Evolutionary conservation across 2,888 invertebrate genomes (phyloP).

Genomic region (Folsomia candida): DNA sequence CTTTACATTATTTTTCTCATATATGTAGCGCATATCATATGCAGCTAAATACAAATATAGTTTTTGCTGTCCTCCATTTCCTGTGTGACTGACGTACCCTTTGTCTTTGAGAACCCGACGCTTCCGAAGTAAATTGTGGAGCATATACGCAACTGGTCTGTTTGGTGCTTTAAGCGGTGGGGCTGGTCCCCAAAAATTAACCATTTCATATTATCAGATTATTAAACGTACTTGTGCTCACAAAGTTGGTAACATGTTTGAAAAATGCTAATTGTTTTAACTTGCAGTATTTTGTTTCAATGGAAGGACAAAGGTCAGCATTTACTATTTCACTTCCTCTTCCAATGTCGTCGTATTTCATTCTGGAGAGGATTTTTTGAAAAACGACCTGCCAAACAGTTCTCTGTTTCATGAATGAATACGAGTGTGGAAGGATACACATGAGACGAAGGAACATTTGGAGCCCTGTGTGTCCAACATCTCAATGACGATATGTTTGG

Average conservation of each 20-base stretch:
- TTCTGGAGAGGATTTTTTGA: not conserved
- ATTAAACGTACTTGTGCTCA: not conserved
- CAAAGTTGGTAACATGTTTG: not conserved
- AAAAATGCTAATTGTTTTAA: slow-evolving; percentile 11
- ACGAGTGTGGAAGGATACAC: not conserved
- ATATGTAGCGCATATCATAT: not conserved
- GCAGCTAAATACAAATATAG: not conserved
- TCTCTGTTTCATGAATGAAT: slow-evolving; percentile 5
- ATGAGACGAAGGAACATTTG: too few species aligned
- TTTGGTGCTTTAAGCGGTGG: not conserved
- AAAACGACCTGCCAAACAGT: slow-evolving; percentile 15
- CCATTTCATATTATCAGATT: not conserved
- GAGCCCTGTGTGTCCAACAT: too few species aligned
- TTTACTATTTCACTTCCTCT: slow-evolving; percentile 13
- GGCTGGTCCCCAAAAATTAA: not conserved
- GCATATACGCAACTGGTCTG: not conserved
- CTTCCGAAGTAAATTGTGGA: slow-evolving; percentile 14
- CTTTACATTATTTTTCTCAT: too few species aligned
- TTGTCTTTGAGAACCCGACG: slow-evolving; percentile 35
- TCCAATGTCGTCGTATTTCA: slow-evolving; percentile 14
- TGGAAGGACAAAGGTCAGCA: slow-evolving; percentile 13
- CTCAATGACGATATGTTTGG: not conserved
- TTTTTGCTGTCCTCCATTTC: slow-evolving; percentile 23
- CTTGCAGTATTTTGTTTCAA: slow-evolving; percentile 17
- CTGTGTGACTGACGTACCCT: slow-evolving; percentile 11